These are phyloP conservation scores for Rhinopomastus cyanomelas DNA, from an alignment of 2,113 vertebrate species.

Conservation along the genomic window DNA sequence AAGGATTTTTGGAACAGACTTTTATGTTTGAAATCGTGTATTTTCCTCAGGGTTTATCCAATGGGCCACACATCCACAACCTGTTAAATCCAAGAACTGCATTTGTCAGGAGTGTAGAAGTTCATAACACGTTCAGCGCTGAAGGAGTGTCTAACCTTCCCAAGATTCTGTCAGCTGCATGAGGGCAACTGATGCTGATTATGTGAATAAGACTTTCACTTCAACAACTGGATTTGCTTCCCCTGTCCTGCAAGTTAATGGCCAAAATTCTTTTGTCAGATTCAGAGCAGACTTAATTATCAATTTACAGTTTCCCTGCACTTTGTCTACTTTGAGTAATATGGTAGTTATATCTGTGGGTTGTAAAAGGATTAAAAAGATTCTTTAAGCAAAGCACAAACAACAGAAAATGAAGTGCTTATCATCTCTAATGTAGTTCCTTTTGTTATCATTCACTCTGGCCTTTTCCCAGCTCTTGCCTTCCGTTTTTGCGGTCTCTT, in stretches of 20 bases:
- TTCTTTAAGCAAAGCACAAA: not conserved
- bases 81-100: fast-evolving
- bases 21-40: conserved; percentile 14
- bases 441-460: conserved; percentile 5
- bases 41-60: not conserved
- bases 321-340: not conserved
- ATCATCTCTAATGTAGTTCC: conserved; percentile 7
- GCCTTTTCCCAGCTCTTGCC: not conserved
- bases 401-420: not conserved
- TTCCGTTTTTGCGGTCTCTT: conserved; percentile 26
- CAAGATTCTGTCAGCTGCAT: not conserved
- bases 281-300: not conserved
- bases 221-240: not conserved
- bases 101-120: not conserved
- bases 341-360: not conserved
- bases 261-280: not conserved
- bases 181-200: not conserved
- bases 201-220: not conserved
- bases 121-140: not conserved
- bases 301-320: not conserved
- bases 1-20: not conserved
- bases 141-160: not conserved
- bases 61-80: conserved; percentile 4
- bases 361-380: not conserved
- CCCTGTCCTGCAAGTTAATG: not conserved